Conservation (phyloP, 2,113 vertebrate genomes). For the Crocuta crocuta region DNA sequence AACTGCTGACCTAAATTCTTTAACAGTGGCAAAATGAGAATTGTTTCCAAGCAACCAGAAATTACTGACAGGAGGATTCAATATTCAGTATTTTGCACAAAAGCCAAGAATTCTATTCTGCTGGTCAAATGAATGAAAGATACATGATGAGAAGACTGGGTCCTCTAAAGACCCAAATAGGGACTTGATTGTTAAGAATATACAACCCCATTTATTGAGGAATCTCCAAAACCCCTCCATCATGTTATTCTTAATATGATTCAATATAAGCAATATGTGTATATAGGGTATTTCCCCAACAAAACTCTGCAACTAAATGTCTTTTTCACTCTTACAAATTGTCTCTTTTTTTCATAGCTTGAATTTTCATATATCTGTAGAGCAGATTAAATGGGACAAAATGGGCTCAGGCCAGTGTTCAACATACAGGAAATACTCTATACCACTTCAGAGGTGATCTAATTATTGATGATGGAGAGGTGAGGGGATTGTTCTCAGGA, state of each 20-base stretch:
- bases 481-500: not conserved
- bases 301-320: not conserved
- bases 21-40: slow-evolving; percentile 75
- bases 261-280: not conserved
- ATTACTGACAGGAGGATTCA: slow-evolving; percentile 71
- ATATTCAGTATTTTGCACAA: slow-evolving; percentile 44
- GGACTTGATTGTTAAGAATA: not conserved
- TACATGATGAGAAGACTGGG: not conserved
- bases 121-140: not conserved
- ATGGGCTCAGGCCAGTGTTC: not conserved
- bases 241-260: not conserved
- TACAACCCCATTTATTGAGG: not conserved
- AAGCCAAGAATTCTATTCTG: slow-evolving; percentile 39
- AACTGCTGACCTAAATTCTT: slow-evolving; percentile 84
- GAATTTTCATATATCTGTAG: not conserved
- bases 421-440: not conserved
- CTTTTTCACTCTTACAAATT: not conserved
- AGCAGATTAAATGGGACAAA: not conserved
- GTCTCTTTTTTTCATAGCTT: not conserved
- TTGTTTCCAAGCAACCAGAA: slow-evolving; percentile 82
- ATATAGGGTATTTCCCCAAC: not conserved
- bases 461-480: not conserved
- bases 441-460: not conserved
- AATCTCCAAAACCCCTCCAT: not conserved
- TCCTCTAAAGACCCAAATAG: not conserved